Percentiles rank a stretch among this genome's conserved stretches.
These are phyloP conservation scores for Abrostola tripartita DNA, from an alignment of 2,888 invertebrate genomes.

Conservation along the genomic window DNA sequence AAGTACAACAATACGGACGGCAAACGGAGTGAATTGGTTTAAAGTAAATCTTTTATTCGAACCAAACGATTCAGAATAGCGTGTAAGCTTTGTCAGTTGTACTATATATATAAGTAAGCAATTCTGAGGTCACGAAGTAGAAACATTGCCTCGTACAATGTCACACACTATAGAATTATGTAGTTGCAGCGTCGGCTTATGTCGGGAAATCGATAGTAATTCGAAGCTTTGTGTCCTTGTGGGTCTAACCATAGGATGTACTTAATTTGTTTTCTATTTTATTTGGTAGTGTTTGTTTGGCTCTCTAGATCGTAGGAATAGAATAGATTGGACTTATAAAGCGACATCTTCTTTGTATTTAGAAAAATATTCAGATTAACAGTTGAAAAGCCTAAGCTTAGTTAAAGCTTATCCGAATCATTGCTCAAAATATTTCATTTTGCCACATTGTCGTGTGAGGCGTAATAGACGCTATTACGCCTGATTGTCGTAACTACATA, in stretches of 20 bases:
- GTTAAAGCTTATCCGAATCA: too few relatives aligned
- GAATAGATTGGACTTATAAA: neutral
- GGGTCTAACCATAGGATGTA: neutral
- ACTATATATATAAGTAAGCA: constrained; percentile 26
- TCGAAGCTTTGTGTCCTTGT: constrained; percentile 22
- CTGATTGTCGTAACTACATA: neutral
- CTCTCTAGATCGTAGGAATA: neutral
- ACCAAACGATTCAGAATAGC: constrained; percentile 19
- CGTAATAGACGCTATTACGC: neutral
- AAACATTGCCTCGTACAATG: constrained; percentile 38
- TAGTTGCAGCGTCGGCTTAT: constrained; percentile 36
- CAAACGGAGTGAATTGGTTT: neutral
- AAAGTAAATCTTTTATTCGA: constrained; percentile 30
- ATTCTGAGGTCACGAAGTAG: constrained; percentile 45
- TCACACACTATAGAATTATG: constrained; percentile 36
- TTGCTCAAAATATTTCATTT: too few relatives aligned
- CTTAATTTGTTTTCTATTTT: neutral
- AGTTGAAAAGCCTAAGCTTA: too few relatives aligned
- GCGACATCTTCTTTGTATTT: too few relatives aligned
- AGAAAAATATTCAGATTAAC: too few relatives aligned
- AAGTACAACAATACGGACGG: too few relatives aligned
- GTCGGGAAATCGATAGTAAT: constrained; percentile 43
- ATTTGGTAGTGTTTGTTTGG: neutral
- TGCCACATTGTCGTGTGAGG: neutral
- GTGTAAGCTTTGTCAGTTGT: constrained; percentile 29